Evolutionary conservation across 1,140 invertebrate species (phyloP), one percentile per base, ranked within the genome.

Genomic region (Bombyx mandarina): DNA sequence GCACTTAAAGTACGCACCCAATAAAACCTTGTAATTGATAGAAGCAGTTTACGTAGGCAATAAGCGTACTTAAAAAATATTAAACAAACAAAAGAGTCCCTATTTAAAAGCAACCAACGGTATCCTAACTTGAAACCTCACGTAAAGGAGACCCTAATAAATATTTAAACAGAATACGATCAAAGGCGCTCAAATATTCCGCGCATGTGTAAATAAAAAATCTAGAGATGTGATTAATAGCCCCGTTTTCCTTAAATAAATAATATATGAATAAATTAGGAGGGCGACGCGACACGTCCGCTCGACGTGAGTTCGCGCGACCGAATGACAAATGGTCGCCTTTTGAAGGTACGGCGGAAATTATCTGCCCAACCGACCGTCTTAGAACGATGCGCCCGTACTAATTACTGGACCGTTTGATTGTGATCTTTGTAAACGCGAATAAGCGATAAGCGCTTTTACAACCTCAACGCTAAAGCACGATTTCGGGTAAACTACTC

Each of bases 201-300:
- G 64, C 66, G 57, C 58, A 73, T 63, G 66, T 75, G 77, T 86
- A 84, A 86, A 86, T 84, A 82, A 86, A 82, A 86, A 77, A 69
- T 78, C 69, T 73, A 75, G 75, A 78, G 71, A 77, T 79, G 77
- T 86, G 81, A 86, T 86, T 86, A 84, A 86, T 84, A 74, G 79
- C 73, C 81, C 60, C 74, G 73, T 82, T 81, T 84, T 86, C 82
- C 79, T 76, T 84, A 84, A 79, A 86, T 84, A 84, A 86, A 84
- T 86, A 84, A 84, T 82, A 84, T 80, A 75, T 77, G 72, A 82
- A 86, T 86, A 86, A 86, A 84, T 84, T 84, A 86, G 73, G 74
- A 75, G 74, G 69, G 73, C 50, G 26, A 73, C 71, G 67, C 75
- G 63, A 67, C 70, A 75, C 78, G 81, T 84, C 81, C 79, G 77